Percentiles rank a stretch among this genome's conserved stretches.
Conservation (phyloP, 2,797 vertebrate genomes). For the Steatocranus sp. region DNA sequence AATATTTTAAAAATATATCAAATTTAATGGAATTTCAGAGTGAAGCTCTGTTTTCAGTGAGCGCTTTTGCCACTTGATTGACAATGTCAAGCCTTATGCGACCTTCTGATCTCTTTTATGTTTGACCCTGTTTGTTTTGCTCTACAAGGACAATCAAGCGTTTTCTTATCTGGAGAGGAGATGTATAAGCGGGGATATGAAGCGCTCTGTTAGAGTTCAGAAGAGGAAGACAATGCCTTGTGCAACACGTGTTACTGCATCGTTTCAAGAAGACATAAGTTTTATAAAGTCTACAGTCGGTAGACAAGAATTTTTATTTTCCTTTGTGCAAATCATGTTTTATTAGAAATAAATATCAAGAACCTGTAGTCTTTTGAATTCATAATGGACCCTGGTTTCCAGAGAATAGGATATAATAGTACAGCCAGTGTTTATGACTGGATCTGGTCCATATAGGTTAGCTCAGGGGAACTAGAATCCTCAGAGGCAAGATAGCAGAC, state of each 20-base stretch:
- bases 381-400: not conserved
- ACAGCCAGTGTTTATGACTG: not conserved
- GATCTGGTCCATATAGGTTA: not conserved
- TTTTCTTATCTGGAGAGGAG: not conserved
- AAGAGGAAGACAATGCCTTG: not conserved
- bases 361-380: not conserved
- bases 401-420: not conserved
- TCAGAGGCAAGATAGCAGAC: not conserved
- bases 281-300: not conserved
- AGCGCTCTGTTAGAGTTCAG: not conserved
- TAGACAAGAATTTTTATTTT: not conserved
- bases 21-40: not conserved
- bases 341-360: not conserved
- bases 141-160: accelerated
- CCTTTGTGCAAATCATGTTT: not conserved
- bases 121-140: not conserved
- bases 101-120: not conserved
- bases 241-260: not conserved
- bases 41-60: not conserved
- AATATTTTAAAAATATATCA: not conserved
- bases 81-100: not conserved
- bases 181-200: not conserved
- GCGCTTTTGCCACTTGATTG: not conserved
- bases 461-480: not conserved
- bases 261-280: not conserved